Conservation (phyloP, 2,113 vertebrate genomes). For the Sorex araneus region DNA sequence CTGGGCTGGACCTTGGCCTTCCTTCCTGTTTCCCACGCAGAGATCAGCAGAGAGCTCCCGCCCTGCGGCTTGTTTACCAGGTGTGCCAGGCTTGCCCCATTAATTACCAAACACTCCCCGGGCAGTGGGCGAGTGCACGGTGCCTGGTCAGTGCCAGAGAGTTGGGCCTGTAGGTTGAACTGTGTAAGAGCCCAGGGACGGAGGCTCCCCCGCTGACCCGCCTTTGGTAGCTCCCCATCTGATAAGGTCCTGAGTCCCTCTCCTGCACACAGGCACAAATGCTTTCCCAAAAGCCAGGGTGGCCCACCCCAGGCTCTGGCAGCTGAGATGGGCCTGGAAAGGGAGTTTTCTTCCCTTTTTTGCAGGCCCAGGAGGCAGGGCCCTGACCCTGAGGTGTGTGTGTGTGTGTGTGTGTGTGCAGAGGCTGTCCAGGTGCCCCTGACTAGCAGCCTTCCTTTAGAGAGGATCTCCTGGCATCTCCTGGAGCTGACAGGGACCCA, state of each 20-base stretch:
- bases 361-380: neutral
- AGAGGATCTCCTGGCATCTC: neutral
- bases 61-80: neutral
- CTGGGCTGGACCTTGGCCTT: slow-evolving; percentile 54
- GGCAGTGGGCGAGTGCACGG: neutral
- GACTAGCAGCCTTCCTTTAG: neutral
- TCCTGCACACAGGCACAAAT: neutral
- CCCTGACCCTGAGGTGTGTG: neutral
- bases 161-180: neutral
- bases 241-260: slow-evolving; percentile 27
- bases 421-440: no score
- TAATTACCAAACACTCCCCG: neutral
- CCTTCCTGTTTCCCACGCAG: neutral
- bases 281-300: neutral
- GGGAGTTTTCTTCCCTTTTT: neutral
- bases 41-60: neutral
- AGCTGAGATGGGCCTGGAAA: neutral
- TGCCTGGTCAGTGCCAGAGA: neutral
- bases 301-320: neutral
- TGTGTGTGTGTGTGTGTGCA: neutral
- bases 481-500: no score
- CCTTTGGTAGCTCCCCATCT: neutral
- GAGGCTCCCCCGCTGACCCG: neutral
- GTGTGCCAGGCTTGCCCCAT: neutral
- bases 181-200: neutral